These are phyloP conservation scores for Mesorhabditis spiculigera DNA, from an alignment of 2,888 invertebrate genomes.

Conservation along the genomic window DNA sequence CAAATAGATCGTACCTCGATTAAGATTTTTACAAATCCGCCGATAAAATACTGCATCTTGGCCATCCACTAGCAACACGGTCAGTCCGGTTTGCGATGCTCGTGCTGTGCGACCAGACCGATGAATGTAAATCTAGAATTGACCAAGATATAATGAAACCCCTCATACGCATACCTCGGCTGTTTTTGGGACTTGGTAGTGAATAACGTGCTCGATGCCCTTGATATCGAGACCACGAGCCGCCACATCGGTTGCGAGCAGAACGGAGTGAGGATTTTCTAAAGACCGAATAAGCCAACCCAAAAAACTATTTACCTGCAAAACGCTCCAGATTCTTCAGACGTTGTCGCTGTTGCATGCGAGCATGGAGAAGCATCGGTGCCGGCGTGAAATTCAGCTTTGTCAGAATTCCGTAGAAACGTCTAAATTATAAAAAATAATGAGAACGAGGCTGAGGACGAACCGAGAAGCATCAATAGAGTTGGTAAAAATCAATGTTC, in stretches of 20 bases:
- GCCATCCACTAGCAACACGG: slow-evolving; percentile 85
- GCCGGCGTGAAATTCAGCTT: slow-evolving; percentile 62
- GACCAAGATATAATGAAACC: background rate
- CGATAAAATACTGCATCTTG: slow-evolving; percentile 74
- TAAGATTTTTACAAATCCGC: slow-evolving; percentile 78
- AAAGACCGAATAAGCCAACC: slow-evolving; percentile 58
- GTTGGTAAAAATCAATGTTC: slow-evolving; percentile 81
- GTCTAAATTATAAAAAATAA: slow-evolving; percentile 66
- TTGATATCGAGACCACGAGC: slow-evolving; percentile 94
- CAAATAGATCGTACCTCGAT: slow-evolving; percentile 69
- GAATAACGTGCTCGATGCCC: slow-evolving; percentile 86
- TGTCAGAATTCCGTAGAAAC: slow-evolving; percentile 64
- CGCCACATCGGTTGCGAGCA: slow-evolving; percentile 91
- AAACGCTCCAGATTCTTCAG: slow-evolving; percentile 85
- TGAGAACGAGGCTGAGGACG: too few relatives aligned
- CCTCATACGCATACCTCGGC: slow-evolving; percentile 69
- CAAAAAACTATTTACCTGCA: slow-evolving; percentile 54
- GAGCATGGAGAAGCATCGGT: slow-evolving; percentile 66
- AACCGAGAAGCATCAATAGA: slow-evolving; percentile 75
- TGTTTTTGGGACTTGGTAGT: slow-evolving; percentile 91
- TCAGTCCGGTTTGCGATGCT: slow-evolving; percentile 81
- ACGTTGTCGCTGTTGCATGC: slow-evolving; percentile 88
- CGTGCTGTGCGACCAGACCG: slow-evolving; percentile 93
- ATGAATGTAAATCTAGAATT: slow-evolving; percentile 81
- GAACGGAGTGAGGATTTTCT: slow-evolving; percentile 71